phyloP scores from a whole-genome alignment of 1,140 invertebrate species.

The Stegodyphus mimosarum region DNA sequence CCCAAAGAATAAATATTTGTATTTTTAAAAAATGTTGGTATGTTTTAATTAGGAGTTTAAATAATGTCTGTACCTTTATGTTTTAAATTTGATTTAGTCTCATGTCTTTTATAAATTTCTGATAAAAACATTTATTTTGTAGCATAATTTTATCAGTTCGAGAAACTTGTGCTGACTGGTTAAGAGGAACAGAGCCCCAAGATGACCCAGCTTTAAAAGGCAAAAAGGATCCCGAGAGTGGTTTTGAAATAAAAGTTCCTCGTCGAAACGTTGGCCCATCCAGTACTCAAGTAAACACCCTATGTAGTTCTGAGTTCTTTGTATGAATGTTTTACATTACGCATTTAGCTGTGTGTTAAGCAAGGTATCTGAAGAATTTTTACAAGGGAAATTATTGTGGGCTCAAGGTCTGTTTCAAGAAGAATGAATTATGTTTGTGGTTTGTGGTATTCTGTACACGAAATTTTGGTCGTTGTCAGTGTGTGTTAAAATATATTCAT shows the following conservation, averaged over 20 bases:
- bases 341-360: no score
- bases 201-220: constrained; percentile 94
- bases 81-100: background rate
- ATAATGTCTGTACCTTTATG: background rate
- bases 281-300: constrained; percentile 69
- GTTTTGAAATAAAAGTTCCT: constrained; percentile 92
- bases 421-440: no score
- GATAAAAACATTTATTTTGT: constrained; percentile 24
- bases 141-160: constrained; percentile 94
- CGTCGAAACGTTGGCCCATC: constrained; percentile 87
- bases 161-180: constrained; percentile 97
- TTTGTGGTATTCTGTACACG: no score
- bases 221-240: constrained; percentile 93
- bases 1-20: no score
- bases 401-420: no score
- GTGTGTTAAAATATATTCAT: no score
- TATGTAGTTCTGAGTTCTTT: background rate
- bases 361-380: no score
- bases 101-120: background rate
- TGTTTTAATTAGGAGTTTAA: background rate
- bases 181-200: constrained; percentile 88
- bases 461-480: no score
- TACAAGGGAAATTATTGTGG: no score
- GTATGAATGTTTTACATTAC: no score
- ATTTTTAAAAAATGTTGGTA: background rate